These are phyloP conservation scores for Kryptolebias ocellatus DNA, from an alignment of 2,797 vertebrate genomes.

Conservation along the genomic window DNA sequence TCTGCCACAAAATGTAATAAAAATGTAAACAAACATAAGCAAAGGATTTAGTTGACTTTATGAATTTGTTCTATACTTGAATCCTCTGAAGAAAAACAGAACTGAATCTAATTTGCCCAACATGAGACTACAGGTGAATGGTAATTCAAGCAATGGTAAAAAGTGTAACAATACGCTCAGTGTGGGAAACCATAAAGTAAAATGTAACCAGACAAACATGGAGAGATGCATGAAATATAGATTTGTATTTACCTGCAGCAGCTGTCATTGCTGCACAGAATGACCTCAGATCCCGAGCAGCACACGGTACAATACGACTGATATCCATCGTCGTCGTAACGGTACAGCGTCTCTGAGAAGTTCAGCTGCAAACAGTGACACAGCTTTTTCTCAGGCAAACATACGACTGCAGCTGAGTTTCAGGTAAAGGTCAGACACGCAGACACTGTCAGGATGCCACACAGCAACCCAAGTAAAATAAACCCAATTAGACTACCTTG, in stretches of 20 bases:
- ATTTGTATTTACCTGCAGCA: slow-evolving; percentile 80
- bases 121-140: too few relatives aligned
- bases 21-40: too few relatives aligned
- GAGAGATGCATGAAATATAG: not conserved
- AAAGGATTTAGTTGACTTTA: too few relatives aligned
- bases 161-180: too few relatives aligned
- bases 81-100: too few relatives aligned
- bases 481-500: slow-evolving; percentile 75
- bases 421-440: slow-evolving; percentile 36
- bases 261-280: slow-evolving; percentile 82
- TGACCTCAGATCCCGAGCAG: slow-evolving; percentile 80
- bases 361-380: slow-evolving; percentile 72
- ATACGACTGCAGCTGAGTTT: slow-evolving; percentile 28
- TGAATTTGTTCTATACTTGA: too few relatives aligned
- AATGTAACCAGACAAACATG: not conserved
- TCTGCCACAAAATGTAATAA: too few relatives aligned
- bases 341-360: slow-evolving; percentile 81
- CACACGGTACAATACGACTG: slow-evolving; percentile 86
- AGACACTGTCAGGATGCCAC: slow-evolving; percentile 35
- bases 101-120: too few relatives aligned
- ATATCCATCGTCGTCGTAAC: slow-evolving; percentile 85
- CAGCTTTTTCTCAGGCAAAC: not conserved
- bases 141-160: too few relatives aligned
- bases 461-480: slow-evolving; percentile 11
- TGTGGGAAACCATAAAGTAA: too few relatives aligned